Percentiles rank a stretch among this genome's conserved stretches.
phyloP scores from a whole-genome alignment of 2,113 vertebrate genomes.

The Eptesicus fuscus region DNA sequence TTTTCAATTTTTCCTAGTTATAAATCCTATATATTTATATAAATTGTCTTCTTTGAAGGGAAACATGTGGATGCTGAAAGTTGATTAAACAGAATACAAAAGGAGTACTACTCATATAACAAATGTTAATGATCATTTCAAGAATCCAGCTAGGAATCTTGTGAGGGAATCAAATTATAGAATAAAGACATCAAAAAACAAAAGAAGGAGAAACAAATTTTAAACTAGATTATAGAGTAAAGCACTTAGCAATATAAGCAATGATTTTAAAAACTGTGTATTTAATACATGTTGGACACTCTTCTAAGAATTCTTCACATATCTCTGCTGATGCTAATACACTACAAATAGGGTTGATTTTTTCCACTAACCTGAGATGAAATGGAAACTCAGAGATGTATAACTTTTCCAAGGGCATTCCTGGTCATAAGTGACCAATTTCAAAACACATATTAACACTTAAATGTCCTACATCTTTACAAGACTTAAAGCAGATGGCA shows the following conservation, averaged over 20 bases:
- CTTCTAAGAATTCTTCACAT: background rate
- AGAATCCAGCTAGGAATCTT: background rate
- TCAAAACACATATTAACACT: background rate
- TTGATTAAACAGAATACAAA: background rate
- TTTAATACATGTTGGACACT: too few relatives aligned
- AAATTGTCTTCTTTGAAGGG: background rate
- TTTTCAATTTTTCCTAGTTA: background rate
- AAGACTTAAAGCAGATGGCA: background rate
- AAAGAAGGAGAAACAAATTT: background rate
- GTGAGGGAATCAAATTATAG: background rate
- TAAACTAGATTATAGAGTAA: background rate
- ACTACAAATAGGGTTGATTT: background rate
- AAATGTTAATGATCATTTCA: too few relatives aligned
- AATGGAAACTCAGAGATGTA: background rate
- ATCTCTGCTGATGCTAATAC: background rate
- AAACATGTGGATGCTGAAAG: background rate
- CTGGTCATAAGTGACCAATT: background rate
- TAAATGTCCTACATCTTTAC: background rate
- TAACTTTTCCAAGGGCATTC: background rate
- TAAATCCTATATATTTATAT: background rate
- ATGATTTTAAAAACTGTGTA: too few relatives aligned
- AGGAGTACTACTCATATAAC: too few relatives aligned
- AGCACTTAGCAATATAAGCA: background rate
- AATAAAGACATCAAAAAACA: background rate
- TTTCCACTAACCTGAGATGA: background rate